Conservation (phyloP, 1,140 invertebrate genomes). For the Meloidogyne floridensis region DNA sequence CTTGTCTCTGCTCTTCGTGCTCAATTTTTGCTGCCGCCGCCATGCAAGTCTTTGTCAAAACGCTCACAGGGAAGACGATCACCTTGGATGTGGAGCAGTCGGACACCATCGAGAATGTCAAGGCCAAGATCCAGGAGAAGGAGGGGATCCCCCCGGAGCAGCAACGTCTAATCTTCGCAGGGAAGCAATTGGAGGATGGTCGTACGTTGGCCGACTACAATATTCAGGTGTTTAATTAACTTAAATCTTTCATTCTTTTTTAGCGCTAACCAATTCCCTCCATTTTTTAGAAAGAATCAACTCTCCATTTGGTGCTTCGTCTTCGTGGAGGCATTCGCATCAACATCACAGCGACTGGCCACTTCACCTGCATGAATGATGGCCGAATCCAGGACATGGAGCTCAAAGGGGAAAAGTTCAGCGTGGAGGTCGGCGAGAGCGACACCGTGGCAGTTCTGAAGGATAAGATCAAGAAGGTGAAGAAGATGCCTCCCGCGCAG, state of each 20-base stretch:
- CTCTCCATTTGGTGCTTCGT: conserved; percentile 73
- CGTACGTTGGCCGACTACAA: conserved; percentile 72
- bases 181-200: conserved; percentile 66
- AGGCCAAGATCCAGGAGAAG: no score
- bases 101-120: conserved; percentile 56
- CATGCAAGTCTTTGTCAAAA: conserved; percentile 68
- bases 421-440: not conserved
- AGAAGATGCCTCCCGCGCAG: not conserved
- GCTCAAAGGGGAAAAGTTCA: not conserved
- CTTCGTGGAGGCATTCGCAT: conserved; percentile 73
- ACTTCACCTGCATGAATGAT: not conserved
- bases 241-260: not conserved
- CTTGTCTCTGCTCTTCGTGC: not conserved
- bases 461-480: not conserved
- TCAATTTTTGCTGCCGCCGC: not conserved
- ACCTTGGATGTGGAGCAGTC: conserved; percentile 69
- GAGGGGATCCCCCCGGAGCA: conserved; percentile 19
- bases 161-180: conserved; percentile 62
- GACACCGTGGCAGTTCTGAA: not conserved
- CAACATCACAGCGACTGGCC: not conserved
- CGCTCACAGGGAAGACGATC: conserved; percentile 69
- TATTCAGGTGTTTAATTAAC: conserved; percentile 71
- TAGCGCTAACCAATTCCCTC: not conserved
- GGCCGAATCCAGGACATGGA: not conserved
- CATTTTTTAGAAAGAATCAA: conserved; percentile 70